A percentile compares a stretch with the other conserved stretches of the same genome.
These are phyloP conservation scores for Aplysina aerophoba DNA, from an alignment of 37 sponge, comb jelly and placozoan species.

Conservation along the genomic window DNA sequence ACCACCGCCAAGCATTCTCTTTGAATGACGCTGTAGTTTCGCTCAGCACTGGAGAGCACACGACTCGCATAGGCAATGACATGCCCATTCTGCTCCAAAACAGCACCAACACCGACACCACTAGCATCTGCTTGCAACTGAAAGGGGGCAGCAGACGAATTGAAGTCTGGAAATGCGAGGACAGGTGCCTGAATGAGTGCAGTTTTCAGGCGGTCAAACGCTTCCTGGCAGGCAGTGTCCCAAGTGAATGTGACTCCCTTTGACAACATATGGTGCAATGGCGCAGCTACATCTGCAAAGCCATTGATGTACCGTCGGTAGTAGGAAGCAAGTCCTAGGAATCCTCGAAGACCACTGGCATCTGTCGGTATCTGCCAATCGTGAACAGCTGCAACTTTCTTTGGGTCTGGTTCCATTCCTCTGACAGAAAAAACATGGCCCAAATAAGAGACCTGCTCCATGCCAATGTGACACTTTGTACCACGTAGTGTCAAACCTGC, in stretches of 20 bases:
- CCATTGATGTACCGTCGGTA: slow-evolving; percentile 51
- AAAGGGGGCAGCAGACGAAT: slow-evolving; percentile 27
- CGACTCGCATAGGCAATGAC: slow-evolving; percentile 58
- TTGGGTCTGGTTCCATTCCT: slow-evolving; percentile 62
- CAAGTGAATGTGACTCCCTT: slow-evolving; percentile 42
- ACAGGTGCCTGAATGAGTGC: slow-evolving; percentile 52
- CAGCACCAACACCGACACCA: slow-evolving; percentile 54
- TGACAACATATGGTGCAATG: slow-evolving; percentile 40
- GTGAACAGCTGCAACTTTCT: slow-evolving; percentile 44
- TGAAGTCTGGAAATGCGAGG: slow-evolving; percentile 54
- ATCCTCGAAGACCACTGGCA: slow-evolving; percentile 29
- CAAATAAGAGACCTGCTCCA: slow-evolving; percentile 36
- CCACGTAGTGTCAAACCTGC: slow-evolving; percentile 66
- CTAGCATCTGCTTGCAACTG: slow-evolving; percentile 75
- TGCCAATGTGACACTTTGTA: slow-evolving; percentile 52
- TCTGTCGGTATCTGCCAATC: slow-evolving; percentile 48
- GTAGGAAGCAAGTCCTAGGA: slow-evolving; percentile 67
- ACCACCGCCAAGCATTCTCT: slow-evolving; percentile 51
- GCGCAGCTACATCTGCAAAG: slow-evolving; percentile 64
- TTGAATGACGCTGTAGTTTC: slow-evolving; percentile 50
- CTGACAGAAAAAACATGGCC: slow-evolving; percentile 47
- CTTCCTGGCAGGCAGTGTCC: slow-evolving; percentile 30
- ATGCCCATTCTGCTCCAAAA: slow-evolving; percentile 61
- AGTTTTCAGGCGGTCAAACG: slow-evolving; percentile 46
- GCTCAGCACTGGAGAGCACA: slow-evolving; percentile 50